Conservation (phyloP, 2,113 vertebrate genomes). For the Tragelaphus scriptus region DNA sequence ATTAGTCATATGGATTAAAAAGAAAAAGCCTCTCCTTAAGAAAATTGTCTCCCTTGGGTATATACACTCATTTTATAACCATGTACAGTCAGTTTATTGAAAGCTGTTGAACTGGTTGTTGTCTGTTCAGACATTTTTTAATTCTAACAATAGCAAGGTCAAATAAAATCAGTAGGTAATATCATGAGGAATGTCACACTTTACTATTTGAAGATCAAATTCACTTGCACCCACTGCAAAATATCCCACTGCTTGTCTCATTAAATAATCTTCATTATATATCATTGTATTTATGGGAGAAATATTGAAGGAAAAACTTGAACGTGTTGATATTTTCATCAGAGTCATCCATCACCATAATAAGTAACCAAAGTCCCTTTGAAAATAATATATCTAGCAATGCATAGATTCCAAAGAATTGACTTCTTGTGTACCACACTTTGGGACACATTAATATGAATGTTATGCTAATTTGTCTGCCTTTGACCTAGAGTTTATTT, state of each 20-base stretch:
- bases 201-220: constrained; percentile 52
- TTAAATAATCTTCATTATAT: constrained; percentile 27
- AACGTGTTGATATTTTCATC: constrained; percentile 43
- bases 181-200: background rate
- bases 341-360: constrained; percentile 91
- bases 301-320: background rate
- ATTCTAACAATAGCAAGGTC: constrained; percentile 46
- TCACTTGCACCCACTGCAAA: constrained; percentile 10
- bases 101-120: constrained; percentile 16
- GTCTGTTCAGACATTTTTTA: constrained; percentile 20
- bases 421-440: constrained; percentile 78
- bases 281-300: background rate
- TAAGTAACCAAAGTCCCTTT: constrained; percentile 84
- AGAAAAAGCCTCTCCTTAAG: background rate
- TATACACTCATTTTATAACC: background rate
- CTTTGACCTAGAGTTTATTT: constrained; percentile 83
- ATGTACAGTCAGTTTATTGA: background rate
- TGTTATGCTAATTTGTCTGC: constrained; percentile 83
- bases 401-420: constrained; percentile 83
- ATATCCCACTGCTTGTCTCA: constrained; percentile 15
- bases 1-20: background rate
- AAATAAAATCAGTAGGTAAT: constrained; percentile 46
- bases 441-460: constrained; percentile 85
- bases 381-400: constrained; percentile 89
- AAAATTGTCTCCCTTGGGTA: background rate